A percentile compares a stretch with the other conserved stretches of the same genome.
Evolutionary conservation across 2,113 vertebrate species (phyloP).

Genomic region (Melospiza georgiana): DNA sequence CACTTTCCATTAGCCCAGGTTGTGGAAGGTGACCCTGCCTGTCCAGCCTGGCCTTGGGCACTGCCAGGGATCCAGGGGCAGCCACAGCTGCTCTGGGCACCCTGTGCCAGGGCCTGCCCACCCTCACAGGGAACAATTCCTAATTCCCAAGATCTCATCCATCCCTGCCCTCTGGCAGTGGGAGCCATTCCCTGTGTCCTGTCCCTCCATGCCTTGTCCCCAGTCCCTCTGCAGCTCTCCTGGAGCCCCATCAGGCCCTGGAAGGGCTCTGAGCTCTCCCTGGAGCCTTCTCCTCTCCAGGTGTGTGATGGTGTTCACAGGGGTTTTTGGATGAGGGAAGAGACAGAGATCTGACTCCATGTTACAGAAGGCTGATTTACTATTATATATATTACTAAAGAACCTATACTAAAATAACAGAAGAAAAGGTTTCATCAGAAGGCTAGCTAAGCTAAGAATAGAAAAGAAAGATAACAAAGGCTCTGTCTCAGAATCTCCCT

Average conservation of each 20-base stretch:
- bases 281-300: too few relatives aligned
- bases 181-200: background rate
- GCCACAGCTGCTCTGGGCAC: background rate
- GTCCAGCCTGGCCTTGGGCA: background rate
- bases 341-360: too few relatives aligned
- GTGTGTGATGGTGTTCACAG: too few relatives aligned
- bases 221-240: background rate
- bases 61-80: background rate
- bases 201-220: background rate
- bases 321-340: too few relatives aligned
- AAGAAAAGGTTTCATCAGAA: too few relatives aligned
- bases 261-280: too few relatives aligned
- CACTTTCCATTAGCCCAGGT: background rate
- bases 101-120: background rate
- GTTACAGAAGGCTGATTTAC: too few relatives aligned
- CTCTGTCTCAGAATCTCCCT: too few relatives aligned
- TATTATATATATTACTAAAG: too few relatives aligned
- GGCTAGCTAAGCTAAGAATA: too few relatives aligned
- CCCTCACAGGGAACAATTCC: accelerated
- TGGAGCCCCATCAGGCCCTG: background rate
- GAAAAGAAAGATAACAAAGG: too few relatives aligned
- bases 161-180: background rate
- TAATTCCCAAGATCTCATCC: accelerated
- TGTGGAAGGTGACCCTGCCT: background rate
- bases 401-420: too few relatives aligned